Percentiles rank a stretch among this genome's conserved stretches.
Conservation (phyloP, 2,888 invertebrate genomes). For the Pristionchus japonicus region DNA sequence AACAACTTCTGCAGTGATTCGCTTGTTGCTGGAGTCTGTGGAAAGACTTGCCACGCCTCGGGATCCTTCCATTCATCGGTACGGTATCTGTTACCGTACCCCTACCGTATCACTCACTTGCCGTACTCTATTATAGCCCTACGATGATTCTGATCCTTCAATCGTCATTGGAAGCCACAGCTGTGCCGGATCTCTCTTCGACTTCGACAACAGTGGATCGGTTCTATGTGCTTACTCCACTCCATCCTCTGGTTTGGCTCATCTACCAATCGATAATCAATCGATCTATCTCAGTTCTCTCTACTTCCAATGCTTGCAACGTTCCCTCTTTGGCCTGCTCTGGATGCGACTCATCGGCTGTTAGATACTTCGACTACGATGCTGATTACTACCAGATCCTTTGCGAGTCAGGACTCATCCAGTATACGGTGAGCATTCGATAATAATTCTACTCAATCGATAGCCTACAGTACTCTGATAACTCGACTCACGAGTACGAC, state of each 20-base stretch:
- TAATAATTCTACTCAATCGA: background rate
- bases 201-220: background rate
- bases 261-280: background rate
- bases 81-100: background rate
- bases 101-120: background rate
- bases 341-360: background rate
- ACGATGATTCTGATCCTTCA: background rate
- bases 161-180: background rate
- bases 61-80: slow-evolving; percentile 30
- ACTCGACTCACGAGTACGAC: background rate
- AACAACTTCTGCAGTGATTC: slow-evolving; percentile 21
- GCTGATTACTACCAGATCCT: background rate
- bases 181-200: background rate
- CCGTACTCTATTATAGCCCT: slow-evolving; percentile 1
- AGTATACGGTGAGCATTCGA: background rate
- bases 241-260: background rate
- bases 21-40: background rate
- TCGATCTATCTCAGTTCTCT: background rate
- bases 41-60: background rate
- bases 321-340: background rate
- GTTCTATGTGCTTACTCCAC: background rate
- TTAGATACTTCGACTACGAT: background rate
- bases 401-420: background rate
- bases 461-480: background rate
- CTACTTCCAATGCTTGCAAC: background rate